These are phyloP conservation scores for silkworm (Bombyx mori) DNA, from an alignment of 1,140 invertebrate species.

Conservation along the genomic window ASM3026992v2 NC_085117.1:2342501-2343000, in stretches of 20 bases:
- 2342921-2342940: too few relatives aligned
- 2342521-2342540: slow-evolving; percentile 89
- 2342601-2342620: slow-evolving; percentile 90
- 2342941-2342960: too few relatives aligned
- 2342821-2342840: too few relatives aligned
- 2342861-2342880: too few relatives aligned
- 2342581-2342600: slow-evolving; percentile 85
- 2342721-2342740: slow-evolving; percentile 73
- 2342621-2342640: slow-evolving; percentile 70
- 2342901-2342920: too few relatives aligned
- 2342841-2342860: too few relatives aligned
- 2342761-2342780: background rate
- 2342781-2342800: background rate
- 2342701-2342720: slow-evolving; percentile 76
- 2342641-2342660: slow-evolving; percentile 69
- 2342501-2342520: slow-evolving; percentile 84
- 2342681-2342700: slow-evolving; percentile 76
- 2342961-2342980: too few relatives aligned
- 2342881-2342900: too few relatives aligned
- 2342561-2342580: slow-evolving; percentile 89
- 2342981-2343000: too few relatives aligned
- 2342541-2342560: slow-evolving; percentile 86
- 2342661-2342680: slow-evolving; percentile 83
- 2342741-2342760: slow-evolving; percentile 21
- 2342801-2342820: too few relatives aligned